A percentile compares a stretch with the other conserved stretches of the same genome.
Evolutionary conservation across 2,888 invertebrate genomes (phyloP).

Genomic region (Strigamia transsilvanica): DNA sequence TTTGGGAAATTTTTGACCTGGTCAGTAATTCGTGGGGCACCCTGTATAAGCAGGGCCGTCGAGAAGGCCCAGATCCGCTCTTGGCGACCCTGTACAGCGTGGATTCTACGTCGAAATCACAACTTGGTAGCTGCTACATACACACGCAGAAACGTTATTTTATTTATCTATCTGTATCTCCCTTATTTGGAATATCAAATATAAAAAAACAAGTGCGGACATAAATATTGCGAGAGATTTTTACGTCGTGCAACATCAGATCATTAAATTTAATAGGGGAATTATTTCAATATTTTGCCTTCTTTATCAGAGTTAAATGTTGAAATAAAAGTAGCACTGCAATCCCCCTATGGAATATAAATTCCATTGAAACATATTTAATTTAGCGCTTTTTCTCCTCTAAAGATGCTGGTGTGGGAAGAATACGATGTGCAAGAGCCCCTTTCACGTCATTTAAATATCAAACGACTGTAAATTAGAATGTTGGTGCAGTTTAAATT

Average conservation of each 20-base stretch:
- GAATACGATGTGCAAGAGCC: not conserved
- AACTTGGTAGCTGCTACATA: too few relatives aligned
- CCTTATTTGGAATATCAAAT: not conserved
- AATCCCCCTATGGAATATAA: not conserved
- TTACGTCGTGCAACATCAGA: not conserved
- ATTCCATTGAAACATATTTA: constrained; percentile 12
- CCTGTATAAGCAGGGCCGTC: too few relatives aligned
- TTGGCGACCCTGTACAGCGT: too few relatives aligned
- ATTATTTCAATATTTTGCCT: not conserved
- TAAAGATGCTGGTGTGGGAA: not conserved
- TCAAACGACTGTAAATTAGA: constrained; percentile 31
- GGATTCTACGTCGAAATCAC: too few relatives aligned
- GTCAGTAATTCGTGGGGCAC: too few relatives aligned
- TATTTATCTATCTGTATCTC: not conserved
- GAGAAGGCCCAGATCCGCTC: too few relatives aligned
- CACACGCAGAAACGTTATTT: too few relatives aligned
- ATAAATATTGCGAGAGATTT: not conserved
- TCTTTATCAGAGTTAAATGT: not conserved
- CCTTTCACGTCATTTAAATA: constrained; percentile 9
- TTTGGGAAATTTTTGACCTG: too few relatives aligned
- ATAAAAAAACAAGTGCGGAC: not conserved
- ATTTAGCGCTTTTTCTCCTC: not conserved
- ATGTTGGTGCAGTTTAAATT: constrained; percentile 29
- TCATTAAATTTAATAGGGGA: constrained; percentile 31
- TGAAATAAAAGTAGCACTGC: not conserved